Evolutionary conservation across 2,113 vertebrate species (phyloP).

Genomic region (Colinus virginianus): DNA sequence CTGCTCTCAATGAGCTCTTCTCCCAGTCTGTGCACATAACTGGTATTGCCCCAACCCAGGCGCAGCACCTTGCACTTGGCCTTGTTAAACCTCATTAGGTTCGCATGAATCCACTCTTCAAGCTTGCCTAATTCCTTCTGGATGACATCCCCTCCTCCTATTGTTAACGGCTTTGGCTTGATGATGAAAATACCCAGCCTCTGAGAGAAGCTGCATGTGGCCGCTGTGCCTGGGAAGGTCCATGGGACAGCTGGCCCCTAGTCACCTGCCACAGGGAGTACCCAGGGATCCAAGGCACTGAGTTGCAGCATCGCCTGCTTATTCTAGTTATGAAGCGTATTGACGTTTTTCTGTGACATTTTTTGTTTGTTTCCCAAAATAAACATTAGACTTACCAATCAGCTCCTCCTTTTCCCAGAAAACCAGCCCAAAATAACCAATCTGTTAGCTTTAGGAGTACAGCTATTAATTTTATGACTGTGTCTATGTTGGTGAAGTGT

Average conservation of each 20-base stretch:
- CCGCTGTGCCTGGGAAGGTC: neutral
- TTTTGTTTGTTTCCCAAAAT: conserved; percentile 1
- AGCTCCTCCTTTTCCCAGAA: conserved; percentile 10
- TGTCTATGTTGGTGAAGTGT: neutral
- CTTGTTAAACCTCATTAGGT: neutral
- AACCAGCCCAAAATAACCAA: neutral
- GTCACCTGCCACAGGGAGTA: neutral
- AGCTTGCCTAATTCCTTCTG: neutral
- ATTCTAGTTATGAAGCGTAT: neutral
- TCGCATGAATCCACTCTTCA: neutral
- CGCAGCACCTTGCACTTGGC: neutral
- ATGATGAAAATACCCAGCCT: neutral
- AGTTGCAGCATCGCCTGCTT: neutral
- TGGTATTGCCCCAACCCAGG: neutral
- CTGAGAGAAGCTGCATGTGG: neutral
- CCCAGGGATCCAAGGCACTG: neutral
- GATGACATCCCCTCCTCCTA: neutral
- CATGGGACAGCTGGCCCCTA: neutral
- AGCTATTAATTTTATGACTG: neutral
- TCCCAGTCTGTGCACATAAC: neutral
- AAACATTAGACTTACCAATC: neutral
- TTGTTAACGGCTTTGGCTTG: neutral
- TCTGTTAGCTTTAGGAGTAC: neutral
- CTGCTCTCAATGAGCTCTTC: neutral
- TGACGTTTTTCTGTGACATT: neutral